phyloP scores from a whole-genome alignment of 2,888 invertebrate species.

The Pristionchus japonicus region DNA sequence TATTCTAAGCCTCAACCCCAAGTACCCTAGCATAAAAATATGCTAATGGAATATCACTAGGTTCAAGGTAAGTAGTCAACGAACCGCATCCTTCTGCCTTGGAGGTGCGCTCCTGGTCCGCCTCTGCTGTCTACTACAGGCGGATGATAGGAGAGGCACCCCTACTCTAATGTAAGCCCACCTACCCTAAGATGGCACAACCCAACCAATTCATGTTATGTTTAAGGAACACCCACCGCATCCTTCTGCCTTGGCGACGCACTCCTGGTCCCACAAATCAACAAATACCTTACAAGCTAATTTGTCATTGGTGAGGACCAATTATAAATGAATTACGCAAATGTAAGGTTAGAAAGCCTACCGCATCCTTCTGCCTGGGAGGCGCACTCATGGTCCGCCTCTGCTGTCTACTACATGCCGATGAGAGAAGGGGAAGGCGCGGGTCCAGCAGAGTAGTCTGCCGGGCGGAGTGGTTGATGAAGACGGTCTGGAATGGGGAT shows the following conservation, averaged over 20 bases:
- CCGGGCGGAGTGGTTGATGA: conserved; percentile 93
- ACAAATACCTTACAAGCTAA: too few species aligned
- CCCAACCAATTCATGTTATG: too few species aligned
- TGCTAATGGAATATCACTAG: too few species aligned
- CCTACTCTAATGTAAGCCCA: too few species aligned
- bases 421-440: conserved; percentile 83
- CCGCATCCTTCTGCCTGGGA: conserved; percentile 49
- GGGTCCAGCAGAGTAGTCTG: conserved; percentile 98
- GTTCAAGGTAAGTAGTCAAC: too few species aligned
- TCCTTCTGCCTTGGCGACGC: conserved; percentile 59
- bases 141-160: conserved; percentile 48
- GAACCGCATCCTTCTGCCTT: conserved; percentile 37
- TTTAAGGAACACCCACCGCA: too few species aligned
- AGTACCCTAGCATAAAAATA: too few species aligned
- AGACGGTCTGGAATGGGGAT: conserved; percentile 80
- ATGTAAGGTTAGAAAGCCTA: too few species aligned
- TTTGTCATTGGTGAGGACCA: too few species aligned
- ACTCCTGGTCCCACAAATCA: conserved; percentile 69
- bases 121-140: conserved; percentile 47
- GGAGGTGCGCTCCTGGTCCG: conserved; percentile 70
- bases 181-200: too few species aligned
- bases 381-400: conserved; percentile 68
- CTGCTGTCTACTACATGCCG: conserved; percentile 45
- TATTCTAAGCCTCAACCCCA: too few species aligned
- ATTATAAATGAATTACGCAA: too few species aligned